A percentile compares a stretch with the other conserved stretches of the same genome.
Conservation (phyloP, 2,888 invertebrate genomes). For the Torymus tubicola region DNA sequence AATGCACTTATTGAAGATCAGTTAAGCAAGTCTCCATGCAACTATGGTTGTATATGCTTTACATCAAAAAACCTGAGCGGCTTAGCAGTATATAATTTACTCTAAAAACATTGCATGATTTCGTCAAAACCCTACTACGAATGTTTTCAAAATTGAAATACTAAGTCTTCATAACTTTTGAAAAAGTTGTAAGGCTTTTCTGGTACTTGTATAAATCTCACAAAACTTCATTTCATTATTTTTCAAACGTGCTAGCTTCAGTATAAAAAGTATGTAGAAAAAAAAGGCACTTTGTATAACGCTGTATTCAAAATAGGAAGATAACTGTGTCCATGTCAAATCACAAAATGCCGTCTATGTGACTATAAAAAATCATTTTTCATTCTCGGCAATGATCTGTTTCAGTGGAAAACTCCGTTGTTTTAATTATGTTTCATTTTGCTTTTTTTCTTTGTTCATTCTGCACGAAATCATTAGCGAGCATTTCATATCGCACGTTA, state of each 20-base stretch:
- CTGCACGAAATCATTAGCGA: conserved; percentile 61
- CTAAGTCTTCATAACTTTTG: conserved; percentile 41
- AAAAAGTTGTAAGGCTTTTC: conserved; percentile 52
- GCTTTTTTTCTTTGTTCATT: conserved; percentile 12
- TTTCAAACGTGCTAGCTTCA: conserved; percentile 45
- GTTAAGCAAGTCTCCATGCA: conserved; percentile 37
- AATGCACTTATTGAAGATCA: conserved; percentile 52
- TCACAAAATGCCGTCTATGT: conserved; percentile 23
- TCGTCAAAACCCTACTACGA: conserved; percentile 38
- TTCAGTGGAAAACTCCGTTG: conserved; percentile 26
- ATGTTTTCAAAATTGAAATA: conserved; percentile 47
- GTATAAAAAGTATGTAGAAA: conserved; percentile 58
- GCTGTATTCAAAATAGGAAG: conserved; percentile 56
- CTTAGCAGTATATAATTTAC: conserved; percentile 45
- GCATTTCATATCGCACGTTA: conserved; percentile 46
- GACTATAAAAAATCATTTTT: conserved; percentile 51
- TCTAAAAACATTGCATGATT: conserved; percentile 43
- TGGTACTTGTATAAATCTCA: conserved; percentile 50
- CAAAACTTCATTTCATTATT: conserved; percentile 37
- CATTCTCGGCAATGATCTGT: conserved; percentile 35
- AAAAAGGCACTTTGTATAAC: conserved; percentile 58
- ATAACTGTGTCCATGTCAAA: conserved; percentile 37
- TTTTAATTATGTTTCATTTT: background rate
- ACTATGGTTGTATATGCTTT: conserved; percentile 36
- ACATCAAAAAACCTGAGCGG: conserved; percentile 39